These are phyloP conservation scores for Gnathonemus longibarbis DNA, from an alignment of 2,113 vertebrate species.

Conservation along the genomic window DNA sequence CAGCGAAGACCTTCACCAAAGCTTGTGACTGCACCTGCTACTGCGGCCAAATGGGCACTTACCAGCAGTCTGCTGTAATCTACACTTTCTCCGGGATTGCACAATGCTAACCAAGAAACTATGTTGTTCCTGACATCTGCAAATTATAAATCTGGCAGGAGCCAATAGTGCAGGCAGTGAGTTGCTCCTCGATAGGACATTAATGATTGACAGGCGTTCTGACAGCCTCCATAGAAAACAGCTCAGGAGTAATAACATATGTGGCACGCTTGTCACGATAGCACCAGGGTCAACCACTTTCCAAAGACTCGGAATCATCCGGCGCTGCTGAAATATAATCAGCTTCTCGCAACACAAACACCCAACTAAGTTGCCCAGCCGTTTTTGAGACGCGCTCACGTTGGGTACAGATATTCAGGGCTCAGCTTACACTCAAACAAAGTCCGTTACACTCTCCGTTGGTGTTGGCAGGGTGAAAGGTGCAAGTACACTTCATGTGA, in stretches of 20 bases:
- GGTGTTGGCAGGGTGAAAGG: neutral
- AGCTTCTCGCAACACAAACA: neutral
- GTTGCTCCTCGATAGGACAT: neutral
- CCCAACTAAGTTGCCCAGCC: neutral
- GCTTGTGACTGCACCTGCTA: neutral
- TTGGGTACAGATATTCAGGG: neutral
- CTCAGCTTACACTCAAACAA: neutral
- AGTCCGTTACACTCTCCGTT: neutral
- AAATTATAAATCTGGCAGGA: constrained; percentile 7
- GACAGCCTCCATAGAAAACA: neutral
- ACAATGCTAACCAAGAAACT: neutral
- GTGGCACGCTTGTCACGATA: neutral
- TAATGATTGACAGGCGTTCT: constrained; percentile 8
- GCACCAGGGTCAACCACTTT: neutral
- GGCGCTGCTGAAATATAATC: neutral
- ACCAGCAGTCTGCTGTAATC: neutral
- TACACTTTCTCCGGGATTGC: neutral
- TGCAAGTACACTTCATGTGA: neutral
- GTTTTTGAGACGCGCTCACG: neutral
- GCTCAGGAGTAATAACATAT: neutral
- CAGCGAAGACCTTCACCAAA: neutral
- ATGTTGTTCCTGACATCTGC: neutral
- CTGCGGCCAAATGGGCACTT: neutral
- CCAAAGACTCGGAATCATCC: neutral
- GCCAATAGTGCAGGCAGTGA: neutral